phyloP scores from a whole-genome alignment of 2,113 vertebrate genomes.

The Ictidomys tridecemlineatus region DNA sequence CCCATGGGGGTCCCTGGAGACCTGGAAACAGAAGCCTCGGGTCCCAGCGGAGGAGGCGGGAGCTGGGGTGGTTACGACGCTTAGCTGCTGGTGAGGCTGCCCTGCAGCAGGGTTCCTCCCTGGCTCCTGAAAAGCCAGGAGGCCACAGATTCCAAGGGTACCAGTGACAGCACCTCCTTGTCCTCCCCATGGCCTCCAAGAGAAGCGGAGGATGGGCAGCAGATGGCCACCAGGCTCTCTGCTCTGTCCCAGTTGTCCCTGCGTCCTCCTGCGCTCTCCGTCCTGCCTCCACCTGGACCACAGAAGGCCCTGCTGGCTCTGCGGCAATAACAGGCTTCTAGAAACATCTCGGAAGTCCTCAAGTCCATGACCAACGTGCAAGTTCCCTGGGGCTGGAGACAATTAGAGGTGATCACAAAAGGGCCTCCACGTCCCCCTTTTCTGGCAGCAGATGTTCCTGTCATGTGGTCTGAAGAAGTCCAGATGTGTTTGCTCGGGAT shows the following conservation, averaged over 20 bases:
- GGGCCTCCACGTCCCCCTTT: not conserved
- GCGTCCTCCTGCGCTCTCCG: not conserved
- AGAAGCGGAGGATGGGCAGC: too few relatives aligned
- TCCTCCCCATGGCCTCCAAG: not conserved
- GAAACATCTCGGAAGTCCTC: conserved; percentile 49
- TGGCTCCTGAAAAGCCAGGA: not conserved
- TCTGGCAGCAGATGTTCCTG: conserved; percentile 64
- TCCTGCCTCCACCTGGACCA: not conserved
- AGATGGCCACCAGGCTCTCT: accelerated
- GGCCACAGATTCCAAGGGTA: accelerated
- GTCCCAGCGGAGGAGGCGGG: accelerated
- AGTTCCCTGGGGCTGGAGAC: conserved; percentile 44
- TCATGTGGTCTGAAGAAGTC: conserved; percentile 45
- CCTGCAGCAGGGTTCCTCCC: not conserved
- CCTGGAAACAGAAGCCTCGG: accelerated
- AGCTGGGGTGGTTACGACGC: accelerated
- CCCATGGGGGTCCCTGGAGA: accelerated
- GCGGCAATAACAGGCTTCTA: accelerated
- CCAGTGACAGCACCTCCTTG: accelerated
- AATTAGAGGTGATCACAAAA: conserved; percentile 35
- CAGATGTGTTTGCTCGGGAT: conserved; percentile 69
- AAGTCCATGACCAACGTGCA: not conserved
- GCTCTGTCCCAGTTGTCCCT: not conserved
- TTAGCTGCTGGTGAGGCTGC: accelerated
- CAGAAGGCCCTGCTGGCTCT: not conserved